A percentile compares a stretch with the other conserved stretches of the same genome.
Evolutionary conservation across 1,140 invertebrate species (phyloP).

Genomic region (Dendroctonus ponderosae): DNA sequence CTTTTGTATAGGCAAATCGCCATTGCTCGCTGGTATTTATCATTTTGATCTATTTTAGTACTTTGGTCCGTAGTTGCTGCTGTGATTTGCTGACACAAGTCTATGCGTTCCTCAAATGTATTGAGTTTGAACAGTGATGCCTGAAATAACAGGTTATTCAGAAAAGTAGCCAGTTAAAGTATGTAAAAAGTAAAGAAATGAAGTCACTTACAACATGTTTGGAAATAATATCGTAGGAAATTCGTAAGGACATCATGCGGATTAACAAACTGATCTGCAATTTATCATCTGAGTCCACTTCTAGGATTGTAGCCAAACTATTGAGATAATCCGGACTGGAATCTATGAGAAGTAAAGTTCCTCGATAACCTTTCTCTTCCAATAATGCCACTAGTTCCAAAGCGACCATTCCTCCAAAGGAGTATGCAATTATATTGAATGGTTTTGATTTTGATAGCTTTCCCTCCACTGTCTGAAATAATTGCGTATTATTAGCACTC

Average conservation of each 20-base stretch:
- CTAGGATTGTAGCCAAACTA: background rate
- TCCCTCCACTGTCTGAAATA: background rate
- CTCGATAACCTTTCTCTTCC: slow-evolving; percentile 57
- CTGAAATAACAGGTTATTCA: slow-evolving; percentile 44
- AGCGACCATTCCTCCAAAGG: slow-evolving; percentile 59
- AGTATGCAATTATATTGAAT: slow-evolving; percentile 65
- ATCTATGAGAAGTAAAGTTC: slow-evolving; percentile 58
- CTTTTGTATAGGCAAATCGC: slow-evolving; percentile 51
- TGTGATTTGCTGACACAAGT: slow-evolving; percentile 54
- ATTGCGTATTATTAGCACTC: background rate
- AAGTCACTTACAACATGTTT: slow-evolving; percentile 2
- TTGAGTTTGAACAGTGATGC: slow-evolving; percentile 46
- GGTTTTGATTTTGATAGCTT: slow-evolving; percentile 3
- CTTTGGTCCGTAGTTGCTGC: slow-evolving; percentile 40
- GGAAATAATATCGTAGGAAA: background rate
- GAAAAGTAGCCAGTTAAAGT: slow-evolving; percentile 14
- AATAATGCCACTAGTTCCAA: slow-evolving; percentile 57
- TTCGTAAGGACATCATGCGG: background rate
- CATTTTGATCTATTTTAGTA: too few relatives aligned
- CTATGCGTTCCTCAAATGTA: slow-evolving; percentile 49
- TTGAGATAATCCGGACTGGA: slow-evolving; percentile 51
- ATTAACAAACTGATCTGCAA: background rate
- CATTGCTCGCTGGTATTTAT: too few relatives aligned
- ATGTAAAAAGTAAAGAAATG: background rate
- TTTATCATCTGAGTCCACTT: background rate